Evolutionary conservation across 2,113 vertebrate genomes (phyloP).

Genomic region (Paratilapia polleni): DNA sequence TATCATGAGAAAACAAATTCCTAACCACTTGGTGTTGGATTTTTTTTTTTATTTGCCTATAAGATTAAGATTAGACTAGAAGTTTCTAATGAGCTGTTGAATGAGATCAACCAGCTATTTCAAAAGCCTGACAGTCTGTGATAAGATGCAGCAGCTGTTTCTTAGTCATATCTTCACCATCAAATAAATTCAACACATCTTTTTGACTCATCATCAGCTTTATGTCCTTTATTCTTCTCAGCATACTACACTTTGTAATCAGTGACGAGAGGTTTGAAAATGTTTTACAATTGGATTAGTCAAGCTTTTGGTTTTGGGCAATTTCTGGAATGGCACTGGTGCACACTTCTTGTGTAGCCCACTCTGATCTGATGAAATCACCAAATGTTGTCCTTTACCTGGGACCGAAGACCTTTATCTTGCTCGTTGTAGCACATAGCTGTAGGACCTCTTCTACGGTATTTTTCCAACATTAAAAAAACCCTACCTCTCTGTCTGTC

Average conservation of each 20-base stretch:
- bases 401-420: background rate
- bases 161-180: constrained; percentile 11
- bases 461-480: background rate
- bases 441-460: background rate
- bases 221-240: constrained; percentile 19
- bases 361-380: background rate
- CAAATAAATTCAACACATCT: constrained; percentile 19
- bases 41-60: background rate
- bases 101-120: constrained; percentile 13
- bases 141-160: constrained; percentile 26
- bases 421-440: background rate
- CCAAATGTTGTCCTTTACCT: background rate
- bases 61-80: background rate
- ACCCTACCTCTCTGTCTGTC: background rate
- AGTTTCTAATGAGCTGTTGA: background rate
- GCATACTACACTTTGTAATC: background rate
- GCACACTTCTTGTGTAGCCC: background rate
- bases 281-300: constrained; percentile 13
- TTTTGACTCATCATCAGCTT: constrained; percentile 22
- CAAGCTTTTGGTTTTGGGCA: background rate
- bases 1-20: background rate
- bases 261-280: background rate
- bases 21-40: background rate
- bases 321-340: background rate
- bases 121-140: constrained; percentile 16